These are phyloP conservation scores for Brachyptera putata DNA, from an alignment of 2,888 invertebrate species.

Conservation along the genomic window DNA sequence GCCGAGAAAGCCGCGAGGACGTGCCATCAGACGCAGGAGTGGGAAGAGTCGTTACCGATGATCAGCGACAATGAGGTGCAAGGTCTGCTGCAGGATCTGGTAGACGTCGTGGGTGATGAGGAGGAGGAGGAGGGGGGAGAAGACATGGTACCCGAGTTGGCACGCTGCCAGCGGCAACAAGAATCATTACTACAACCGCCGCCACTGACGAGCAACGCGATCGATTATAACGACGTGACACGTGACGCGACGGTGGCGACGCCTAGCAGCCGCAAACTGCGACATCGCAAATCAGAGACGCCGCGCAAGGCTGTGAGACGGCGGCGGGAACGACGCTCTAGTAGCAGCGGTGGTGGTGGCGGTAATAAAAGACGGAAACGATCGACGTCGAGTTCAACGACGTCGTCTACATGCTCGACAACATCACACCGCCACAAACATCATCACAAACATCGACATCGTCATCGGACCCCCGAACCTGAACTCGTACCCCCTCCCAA, in stretches of 20 bases:
- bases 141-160: slow-evolving; percentile 34
- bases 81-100: slow-evolving; percentile 36
- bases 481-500: slow-evolving; percentile 41
- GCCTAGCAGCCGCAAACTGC: slow-evolving; percentile 41
- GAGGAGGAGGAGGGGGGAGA: slow-evolving; percentile 36
- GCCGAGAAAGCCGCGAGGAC: slow-evolving; percentile 22
- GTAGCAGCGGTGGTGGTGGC: slow-evolving; percentile 37
- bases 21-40: slow-evolving; percentile 17
- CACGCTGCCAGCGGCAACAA: slow-evolving; percentile 36
- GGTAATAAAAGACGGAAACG: slow-evolving; percentile 41
- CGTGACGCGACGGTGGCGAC: slow-evolving; percentile 39
- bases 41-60: slow-evolving; percentile 18
- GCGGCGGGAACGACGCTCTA: slow-evolving; percentile 43
- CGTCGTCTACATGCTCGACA: slow-evolving; percentile 35
- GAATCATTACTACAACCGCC: slow-evolving; percentile 32
- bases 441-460: slow-evolving; percentile 36
- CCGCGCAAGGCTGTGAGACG: slow-evolving; percentile 34
- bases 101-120: slow-evolving; percentile 39
- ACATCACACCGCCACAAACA: slow-evolving; percentile 35
- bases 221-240: slow-evolving; percentile 33
- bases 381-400: slow-evolving; percentile 41
- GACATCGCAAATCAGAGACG: slow-evolving; percentile 28
- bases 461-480: slow-evolving; percentile 32
- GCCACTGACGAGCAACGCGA: slow-evolving; percentile 36
- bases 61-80: slow-evolving; percentile 24